Evolutionary conservation across 2,888 invertebrate species (phyloP), one percentile per base, ranked within the genome.

Genomic region (Thymelicus lineola): DNA sequence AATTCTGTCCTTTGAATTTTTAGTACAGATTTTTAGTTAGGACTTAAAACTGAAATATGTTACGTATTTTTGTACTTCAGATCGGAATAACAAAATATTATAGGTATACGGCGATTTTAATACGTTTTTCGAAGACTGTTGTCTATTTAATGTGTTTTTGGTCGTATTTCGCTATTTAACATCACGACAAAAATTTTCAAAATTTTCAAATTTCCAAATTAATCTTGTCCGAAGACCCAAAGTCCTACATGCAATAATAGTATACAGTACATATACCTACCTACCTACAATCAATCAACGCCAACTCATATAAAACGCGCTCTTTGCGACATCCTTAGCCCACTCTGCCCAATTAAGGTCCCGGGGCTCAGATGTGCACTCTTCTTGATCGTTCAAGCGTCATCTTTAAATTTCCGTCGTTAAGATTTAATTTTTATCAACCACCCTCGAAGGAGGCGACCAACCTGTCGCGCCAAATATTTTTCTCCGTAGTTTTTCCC

Each of bases 331-430:
- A 80, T 85, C 81, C 80, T 79, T 79, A 80, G 81, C 80, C 82
- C 85, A 85, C 88, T 89, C 88, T 81, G 85, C 88, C 93, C 93
- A 93, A 93, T 93, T 93, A 93, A 90, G 86, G 82, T 90, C 91
- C 89, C 83, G 75, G 85, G 91, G 83, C 93, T 92, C 93, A 93
- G 93, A 91, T 93, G 93, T 84, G 87, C 91, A 89, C 91, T 93
- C 91, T 91, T 90, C 93, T 93, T 93, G 93, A 93, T 93, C 93
- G 90, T 82, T 92, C 81, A 87, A 93, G 93, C 93, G 90, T 93
- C 93, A 91, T 93, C 93, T 93, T 92, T 92, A 93, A 93, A 93
- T 93, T 93, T 93, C 93, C 93, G 92, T 90, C 91, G 93, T 92
- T 93, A 93, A 93, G 93, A 93, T 93, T 93, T 93, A 93, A 93